Evolutionary conservation across 2,888 invertebrate genomes (phyloP).

Genomic region (Lasioglossum calceatum): DNA sequence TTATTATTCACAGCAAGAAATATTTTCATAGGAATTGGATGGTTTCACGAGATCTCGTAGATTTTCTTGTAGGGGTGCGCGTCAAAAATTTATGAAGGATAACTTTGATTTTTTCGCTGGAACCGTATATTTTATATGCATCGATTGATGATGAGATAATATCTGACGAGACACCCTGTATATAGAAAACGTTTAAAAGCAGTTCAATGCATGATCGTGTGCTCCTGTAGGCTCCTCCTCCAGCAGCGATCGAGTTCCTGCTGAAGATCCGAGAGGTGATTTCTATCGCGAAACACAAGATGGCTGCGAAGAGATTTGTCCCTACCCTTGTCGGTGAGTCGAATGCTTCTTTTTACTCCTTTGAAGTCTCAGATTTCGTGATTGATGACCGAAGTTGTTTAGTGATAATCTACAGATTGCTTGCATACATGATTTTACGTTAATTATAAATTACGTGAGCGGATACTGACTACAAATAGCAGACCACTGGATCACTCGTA

Average conservation of each 20-base stretch:
- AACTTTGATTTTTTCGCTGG: too few relatives aligned
- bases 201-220: constrained; percentile 48
- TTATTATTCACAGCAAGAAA: too few relatives aligned
- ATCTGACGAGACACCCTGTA: background rate
- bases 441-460: background rate
- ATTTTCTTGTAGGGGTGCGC: too few relatives aligned
- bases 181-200: background rate
- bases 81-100: too few relatives aligned
- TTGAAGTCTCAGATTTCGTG: too few relatives aligned
- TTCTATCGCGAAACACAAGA: constrained; percentile 94
- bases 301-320: constrained; percentile 92
- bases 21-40: too few relatives aligned
- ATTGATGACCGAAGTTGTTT: background rate
- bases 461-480: background rate
- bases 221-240: constrained; percentile 92
- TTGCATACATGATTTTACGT: background rate
- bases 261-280: constrained; percentile 96
- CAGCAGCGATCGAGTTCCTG: constrained; percentile 95
- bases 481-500: background rate
- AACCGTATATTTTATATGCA: too few relatives aligned
- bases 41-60: too few relatives aligned
- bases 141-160: too few relatives aligned
- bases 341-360: background rate
- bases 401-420: background rate
- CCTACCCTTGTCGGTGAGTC: constrained; percentile 88